These are phyloP conservation scores for Neocrepidodera transversa DNA, from an alignment of 2,888 invertebrate species.

Conservation along the genomic window DNA sequence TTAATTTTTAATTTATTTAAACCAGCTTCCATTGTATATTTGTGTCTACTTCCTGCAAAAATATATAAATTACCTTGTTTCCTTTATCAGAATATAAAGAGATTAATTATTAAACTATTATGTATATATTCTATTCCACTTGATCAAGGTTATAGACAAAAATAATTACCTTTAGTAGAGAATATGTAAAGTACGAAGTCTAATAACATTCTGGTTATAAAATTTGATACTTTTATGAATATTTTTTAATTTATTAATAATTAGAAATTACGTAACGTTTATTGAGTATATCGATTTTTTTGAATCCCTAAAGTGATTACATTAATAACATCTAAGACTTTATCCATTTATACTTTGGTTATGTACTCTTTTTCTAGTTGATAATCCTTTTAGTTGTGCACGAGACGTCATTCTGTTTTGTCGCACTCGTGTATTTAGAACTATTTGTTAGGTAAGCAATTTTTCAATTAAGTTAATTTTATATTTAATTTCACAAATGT, in stretches of 20 bases:
- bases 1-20: too few species aligned
- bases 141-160: conserved; percentile 16
- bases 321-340: background rate
- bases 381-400: conserved; percentile 21
- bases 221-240: background rate
- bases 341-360: background rate
- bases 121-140: background rate
- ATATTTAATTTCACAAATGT: too few species aligned
- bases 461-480: background rate
- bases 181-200: conserved; percentile 14
- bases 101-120: too few species aligned
- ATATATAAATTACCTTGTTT: too few species aligned
- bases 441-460: background rate
- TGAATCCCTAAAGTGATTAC: background rate
- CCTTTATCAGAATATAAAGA: too few species aligned
- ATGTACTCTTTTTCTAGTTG: background rate
- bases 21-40: too few species aligned
- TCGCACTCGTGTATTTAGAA: background rate
- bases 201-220: conserved; percentile 2
- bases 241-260: background rate
- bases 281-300: background rate
- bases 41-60: too few species aligned
- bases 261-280: background rate
- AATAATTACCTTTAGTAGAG: too few species aligned
- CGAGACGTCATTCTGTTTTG: background rate